Evolutionary conservation across 2,113 vertebrate genomes (phyloP).

Genomic region (Aepyceros melampus): DNA sequence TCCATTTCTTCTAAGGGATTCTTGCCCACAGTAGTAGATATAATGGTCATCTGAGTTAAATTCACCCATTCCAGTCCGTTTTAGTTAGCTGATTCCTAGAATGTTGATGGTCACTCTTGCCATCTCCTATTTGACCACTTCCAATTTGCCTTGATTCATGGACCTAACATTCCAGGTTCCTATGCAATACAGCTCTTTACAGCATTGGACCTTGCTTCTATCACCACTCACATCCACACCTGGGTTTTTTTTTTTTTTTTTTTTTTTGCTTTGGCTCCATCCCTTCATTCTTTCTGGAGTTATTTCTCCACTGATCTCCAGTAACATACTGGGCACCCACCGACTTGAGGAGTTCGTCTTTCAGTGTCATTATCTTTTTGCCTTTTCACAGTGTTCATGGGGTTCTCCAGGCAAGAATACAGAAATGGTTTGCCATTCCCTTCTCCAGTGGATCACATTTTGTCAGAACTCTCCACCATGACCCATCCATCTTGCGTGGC

Average conservation of each 20-base stretch:
- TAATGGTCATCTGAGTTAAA: neutral
- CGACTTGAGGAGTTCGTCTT: neutral
- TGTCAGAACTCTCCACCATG: neutral
- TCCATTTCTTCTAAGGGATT: neutral
- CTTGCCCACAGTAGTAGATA: neutral
- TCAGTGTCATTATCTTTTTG: neutral
- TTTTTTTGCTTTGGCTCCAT: neutral
- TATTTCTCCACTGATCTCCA: neutral
- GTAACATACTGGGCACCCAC: neutral
- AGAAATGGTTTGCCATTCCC: neutral
- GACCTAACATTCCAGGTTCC: neutral
- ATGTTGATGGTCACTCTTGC: neutral
- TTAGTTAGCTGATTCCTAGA: neutral
- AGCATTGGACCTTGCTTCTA: neutral
- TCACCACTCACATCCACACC: neutral
- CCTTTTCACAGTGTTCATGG: neutral
- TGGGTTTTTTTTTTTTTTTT: neutral
- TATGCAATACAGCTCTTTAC: neutral
- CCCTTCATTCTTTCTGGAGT: neutral
- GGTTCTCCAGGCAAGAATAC: neutral
- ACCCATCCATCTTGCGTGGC: neutral
- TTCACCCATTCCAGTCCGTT: neutral
- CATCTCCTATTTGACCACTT: neutral
- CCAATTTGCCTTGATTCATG: neutral
- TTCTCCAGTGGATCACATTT: neutral